Conservation (phyloP, 2,113 vertebrate species). For the Perccottus glenii region DNA sequence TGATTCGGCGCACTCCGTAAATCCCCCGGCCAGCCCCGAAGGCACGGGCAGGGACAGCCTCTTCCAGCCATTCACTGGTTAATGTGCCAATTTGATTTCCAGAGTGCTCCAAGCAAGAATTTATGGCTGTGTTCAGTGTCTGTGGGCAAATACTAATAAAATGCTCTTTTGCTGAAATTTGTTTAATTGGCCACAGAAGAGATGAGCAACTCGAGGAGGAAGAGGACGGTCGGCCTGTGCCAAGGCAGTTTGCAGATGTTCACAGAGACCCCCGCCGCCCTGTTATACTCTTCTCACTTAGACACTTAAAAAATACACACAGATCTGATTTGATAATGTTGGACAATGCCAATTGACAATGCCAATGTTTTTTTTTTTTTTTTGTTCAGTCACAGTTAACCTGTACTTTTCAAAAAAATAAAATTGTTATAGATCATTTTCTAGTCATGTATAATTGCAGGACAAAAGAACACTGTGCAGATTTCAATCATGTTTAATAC, state of each 20-base stretch:
- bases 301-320: conserved; percentile 18
- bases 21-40: conserved; percentile 79
- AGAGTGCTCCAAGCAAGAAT: conserved; percentile 85
- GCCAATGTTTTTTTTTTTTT: no score
- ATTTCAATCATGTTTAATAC: no score
- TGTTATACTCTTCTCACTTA: conserved; percentile 32
- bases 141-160: conserved; percentile 95
- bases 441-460: no score
- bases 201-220: conserved; percentile 70
- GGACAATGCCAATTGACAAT: no score
- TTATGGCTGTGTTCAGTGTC: conserved; percentile 84
- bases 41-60: conserved; percentile 76
- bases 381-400: no score
- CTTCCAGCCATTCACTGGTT: conserved; percentile 81
- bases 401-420: no score
- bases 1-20: conserved; percentile 84
- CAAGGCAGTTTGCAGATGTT: conserved; percentile 82
- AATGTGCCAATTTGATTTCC: conserved; percentile 87
- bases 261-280: conserved; percentile 45
- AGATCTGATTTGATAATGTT: background rate
- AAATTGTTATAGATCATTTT: no score
- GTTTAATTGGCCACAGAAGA: conserved; percentile 96
- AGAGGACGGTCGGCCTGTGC: conserved; percentile 53
- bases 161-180: conserved; percentile 91
- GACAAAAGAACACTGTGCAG: no score